Evolutionary conservation across 2,888 invertebrate genomes (phyloP).

Genomic region (Heliconius charithonia): DNA sequence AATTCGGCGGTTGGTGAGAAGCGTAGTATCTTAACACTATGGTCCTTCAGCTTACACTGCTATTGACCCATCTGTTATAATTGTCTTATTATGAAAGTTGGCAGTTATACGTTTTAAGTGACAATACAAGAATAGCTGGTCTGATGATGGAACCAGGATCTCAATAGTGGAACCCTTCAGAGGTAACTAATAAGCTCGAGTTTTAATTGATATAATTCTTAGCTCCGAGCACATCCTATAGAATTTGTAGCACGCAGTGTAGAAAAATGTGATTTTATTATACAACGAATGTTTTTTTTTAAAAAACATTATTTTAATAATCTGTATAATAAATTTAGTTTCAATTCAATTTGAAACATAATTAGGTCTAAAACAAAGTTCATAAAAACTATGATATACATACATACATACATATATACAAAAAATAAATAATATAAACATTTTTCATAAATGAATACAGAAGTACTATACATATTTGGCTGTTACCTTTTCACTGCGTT

Average conservation of each 20-base stretch:
- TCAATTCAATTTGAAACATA: background rate
- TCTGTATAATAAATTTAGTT: background rate
- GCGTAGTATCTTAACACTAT: too few relatives aligned
- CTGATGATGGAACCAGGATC: too few relatives aligned
- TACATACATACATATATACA: background rate
- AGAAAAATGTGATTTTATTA: too few relatives aligned
- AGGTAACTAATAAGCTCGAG: background rate
- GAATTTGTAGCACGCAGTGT: background rate
- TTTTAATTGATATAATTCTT: background rate
- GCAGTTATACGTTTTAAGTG: too few relatives aligned
- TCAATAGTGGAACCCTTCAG: background rate
- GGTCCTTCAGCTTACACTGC: too few relatives aligned
- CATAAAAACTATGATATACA: background rate
- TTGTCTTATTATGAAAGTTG: too few relatives aligned
- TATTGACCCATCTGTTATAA: too few relatives aligned
- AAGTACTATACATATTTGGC: constrained; percentile 47
- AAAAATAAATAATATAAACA: background rate
- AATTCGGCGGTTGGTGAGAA: background rate
- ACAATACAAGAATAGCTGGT: too few relatives aligned
- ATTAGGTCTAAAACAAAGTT: background rate
- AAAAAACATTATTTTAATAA: background rate
- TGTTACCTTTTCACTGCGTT: constrained; percentile 52
- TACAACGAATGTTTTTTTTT: too few relatives aligned
- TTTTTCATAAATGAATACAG: constrained; percentile 41
- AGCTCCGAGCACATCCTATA: background rate